A percentile compares a stretch with the other conserved stretches of the same genome.
Evolutionary conservation across 2,797 vertebrate species (phyloP).

Genomic region (Rachycentron canadum): DNA sequence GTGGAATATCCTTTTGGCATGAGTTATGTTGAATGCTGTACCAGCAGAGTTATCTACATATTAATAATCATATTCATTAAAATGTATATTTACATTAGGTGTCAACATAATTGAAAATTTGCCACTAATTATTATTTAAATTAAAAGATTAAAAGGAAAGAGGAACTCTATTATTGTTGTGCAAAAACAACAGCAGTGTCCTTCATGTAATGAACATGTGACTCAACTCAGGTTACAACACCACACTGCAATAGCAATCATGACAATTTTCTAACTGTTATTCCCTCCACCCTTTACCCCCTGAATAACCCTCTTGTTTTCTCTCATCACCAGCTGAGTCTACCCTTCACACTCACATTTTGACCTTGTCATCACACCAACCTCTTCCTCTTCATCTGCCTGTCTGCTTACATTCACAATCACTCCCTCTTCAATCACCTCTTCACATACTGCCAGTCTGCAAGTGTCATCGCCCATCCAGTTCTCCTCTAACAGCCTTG

Average conservation of each 20-base stretch:
- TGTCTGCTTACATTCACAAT: slow-evolving; percentile 50
- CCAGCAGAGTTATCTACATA: background rate
- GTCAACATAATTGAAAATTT: background rate
- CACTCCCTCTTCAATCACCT: slow-evolving; percentile 44
- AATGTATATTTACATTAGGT: background rate
- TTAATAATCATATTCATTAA: background rate
- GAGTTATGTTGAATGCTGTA: background rate
- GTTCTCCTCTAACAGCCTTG: slow-evolving; percentile 57
- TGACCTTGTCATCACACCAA: slow-evolving; percentile 61
- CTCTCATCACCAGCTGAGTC: slow-evolving; percentile 57
- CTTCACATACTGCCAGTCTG: slow-evolving; percentile 42
- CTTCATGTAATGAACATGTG: slow-evolving; percentile 10
- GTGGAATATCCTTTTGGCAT: too few species aligned
- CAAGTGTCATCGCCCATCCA: slow-evolving; percentile 60
- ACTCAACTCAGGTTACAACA: slow-evolving; percentile 31
- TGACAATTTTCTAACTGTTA: slow-evolving; percentile 25
- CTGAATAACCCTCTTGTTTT: slow-evolving; percentile 42
- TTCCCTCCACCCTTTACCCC: slow-evolving; percentile 37
- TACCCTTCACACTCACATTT: slow-evolving; percentile 44
- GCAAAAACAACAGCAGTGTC: slow-evolving; percentile 4
- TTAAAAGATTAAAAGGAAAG: background rate
- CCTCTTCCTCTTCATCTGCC: slow-evolving; percentile 56
- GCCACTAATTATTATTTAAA: background rate
- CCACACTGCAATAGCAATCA: slow-evolving; percentile 17
- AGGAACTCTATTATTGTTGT: background rate